phyloP scores from a whole-genome alignment of 2,113 vertebrate species.

The Panurus biarmicus region DNA sequence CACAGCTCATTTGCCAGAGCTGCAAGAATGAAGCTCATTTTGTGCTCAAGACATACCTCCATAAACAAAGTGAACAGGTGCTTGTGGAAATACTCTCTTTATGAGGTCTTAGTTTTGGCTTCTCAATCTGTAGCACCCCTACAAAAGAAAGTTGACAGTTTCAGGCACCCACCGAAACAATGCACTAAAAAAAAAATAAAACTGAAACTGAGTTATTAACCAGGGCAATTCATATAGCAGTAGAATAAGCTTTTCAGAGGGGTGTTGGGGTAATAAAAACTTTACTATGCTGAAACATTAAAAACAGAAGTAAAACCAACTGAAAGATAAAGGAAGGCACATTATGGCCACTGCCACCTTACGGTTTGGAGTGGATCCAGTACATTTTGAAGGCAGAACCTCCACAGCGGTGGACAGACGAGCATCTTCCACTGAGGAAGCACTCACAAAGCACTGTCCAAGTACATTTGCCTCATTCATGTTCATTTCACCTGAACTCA shows the following conservation, averaged over 20 bases:
- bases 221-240: background rate
- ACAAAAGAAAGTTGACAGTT: background rate
- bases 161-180: background rate
- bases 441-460: background rate
- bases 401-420: background rate
- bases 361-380: background rate
- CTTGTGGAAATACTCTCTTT: background rate
- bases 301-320: background rate
- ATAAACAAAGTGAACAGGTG: background rate
- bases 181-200: background rate
- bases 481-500: background rate
- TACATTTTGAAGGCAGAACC: background rate
- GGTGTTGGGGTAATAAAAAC: background rate
- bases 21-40: background rate
- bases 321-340: background rate
- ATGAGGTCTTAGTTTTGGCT: background rate
- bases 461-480: background rate
- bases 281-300: background rate
- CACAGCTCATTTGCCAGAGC: conserved; percentile 4
- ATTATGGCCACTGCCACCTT: background rate
- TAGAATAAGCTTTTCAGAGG: background rate
- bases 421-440: background rate
- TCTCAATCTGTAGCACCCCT: background rate
- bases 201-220: background rate
- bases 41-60: background rate